These are phyloP conservation scores for Lepus townsendii DNA, from an alignment of 2,797 vertebrate genomes.

Conservation along the genomic window DNA sequence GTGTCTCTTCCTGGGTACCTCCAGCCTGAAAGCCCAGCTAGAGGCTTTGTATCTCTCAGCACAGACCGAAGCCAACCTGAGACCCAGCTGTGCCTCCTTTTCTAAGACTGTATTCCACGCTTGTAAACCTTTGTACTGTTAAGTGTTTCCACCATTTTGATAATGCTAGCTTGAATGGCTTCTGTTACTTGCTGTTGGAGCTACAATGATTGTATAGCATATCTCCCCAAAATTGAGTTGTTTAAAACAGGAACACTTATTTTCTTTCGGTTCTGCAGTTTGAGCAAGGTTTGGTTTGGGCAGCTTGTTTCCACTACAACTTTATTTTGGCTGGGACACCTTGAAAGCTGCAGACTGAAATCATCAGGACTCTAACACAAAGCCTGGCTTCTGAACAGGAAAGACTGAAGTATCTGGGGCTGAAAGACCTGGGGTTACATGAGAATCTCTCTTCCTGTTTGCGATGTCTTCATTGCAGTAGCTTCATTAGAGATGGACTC, in stretches of 20 bases:
- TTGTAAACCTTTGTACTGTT: background rate
- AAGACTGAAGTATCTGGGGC: background rate
- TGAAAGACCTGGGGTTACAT: background rate
- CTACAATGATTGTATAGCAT: background rate
- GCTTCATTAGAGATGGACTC: background rate
- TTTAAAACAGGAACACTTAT: conserved; percentile 23
- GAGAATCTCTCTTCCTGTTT: background rate
- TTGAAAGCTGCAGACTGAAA: background rate
- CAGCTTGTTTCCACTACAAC: background rate
- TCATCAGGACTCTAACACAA: background rate
- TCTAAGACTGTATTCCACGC: background rate
- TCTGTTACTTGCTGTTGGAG: background rate
- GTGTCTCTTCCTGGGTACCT: too few species aligned
- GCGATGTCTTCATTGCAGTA: background rate
- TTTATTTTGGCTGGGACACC: background rate
- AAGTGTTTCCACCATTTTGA: background rate
- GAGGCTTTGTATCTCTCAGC: background rate
- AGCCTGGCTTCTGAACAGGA: background rate
- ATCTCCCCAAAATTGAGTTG: background rate
- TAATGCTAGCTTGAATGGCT: background rate
- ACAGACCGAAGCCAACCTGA: background rate
- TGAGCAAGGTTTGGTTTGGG: background rate
- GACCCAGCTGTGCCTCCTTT: background rate
- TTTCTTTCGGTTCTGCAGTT: background rate
- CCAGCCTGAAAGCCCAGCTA: too few species aligned